These are phyloP conservation scores for Falcaria lacertinaria DNA, from an alignment of 2,888 invertebrate genomes.

Conservation along the genomic window DNA sequence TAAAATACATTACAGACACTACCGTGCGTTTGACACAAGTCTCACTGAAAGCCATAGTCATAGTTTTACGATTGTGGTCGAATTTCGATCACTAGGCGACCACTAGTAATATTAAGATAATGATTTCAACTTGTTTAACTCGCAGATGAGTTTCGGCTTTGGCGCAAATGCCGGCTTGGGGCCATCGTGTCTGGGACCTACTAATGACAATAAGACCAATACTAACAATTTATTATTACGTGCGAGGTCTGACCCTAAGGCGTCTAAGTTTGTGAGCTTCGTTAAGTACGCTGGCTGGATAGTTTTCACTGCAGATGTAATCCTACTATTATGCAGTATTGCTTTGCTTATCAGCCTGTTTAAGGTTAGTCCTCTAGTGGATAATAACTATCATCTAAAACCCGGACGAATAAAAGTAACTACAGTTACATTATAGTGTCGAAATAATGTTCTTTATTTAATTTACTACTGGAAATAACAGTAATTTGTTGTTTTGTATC, in stretches of 20 bases:
- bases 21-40: too few species aligned
- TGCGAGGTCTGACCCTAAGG: background rate
- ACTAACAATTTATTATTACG: background rate
- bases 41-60: too few species aligned
- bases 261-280: slow-evolving; percentile 15
- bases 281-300: slow-evolving; percentile 43
- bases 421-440: too few species aligned
- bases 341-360: slow-evolving; percentile 37
- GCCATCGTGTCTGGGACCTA: slow-evolving; percentile 34
- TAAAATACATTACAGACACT: too few species aligned
- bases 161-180: slow-evolving; percentile 50
- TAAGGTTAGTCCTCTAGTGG: slow-evolving; percentile 24
- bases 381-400: slow-evolving; percentile 3
- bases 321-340: slow-evolving; percentile 33
- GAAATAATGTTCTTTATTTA: too few species aligned
- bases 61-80: too few species aligned
- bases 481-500: background rate
- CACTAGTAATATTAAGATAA: background rate
- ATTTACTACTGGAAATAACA: too few species aligned
- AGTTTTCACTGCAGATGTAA: slow-evolving; percentile 33
- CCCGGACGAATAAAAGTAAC: too few species aligned
- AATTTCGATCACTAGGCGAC: too few species aligned
- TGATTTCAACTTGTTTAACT: slow-evolving; percentile 8
- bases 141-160: slow-evolving; percentile 57
- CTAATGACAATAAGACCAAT: slow-evolving; percentile 4